Base-by-base conservation (phyloP, 37 sponge, comb jelly and placozoan species). In the Oopsacas minuta region DNA sequence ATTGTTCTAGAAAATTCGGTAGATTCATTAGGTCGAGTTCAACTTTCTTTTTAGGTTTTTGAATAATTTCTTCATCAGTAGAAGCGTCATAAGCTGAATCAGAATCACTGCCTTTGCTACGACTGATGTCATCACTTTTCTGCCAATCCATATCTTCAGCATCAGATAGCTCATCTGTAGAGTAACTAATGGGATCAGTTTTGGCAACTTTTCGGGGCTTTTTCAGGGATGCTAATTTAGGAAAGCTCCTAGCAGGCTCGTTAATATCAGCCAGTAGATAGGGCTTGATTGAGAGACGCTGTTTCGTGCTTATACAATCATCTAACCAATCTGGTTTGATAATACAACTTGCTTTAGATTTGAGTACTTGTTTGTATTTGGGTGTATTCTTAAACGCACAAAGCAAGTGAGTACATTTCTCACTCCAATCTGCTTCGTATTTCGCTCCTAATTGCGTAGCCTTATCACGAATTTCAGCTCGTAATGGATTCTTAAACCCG, bases 351-450 rank as follows among this genome's bases (percentile, higher is more conserved):
- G 75, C 75, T 61, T 61, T 10, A n/a, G 75, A 61, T 34, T 61
- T 61, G 17, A 61, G 1, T 34, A 95, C 96, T 81, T 93, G 90
- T 39, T 89, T 93, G 88, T 89, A 95, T 86, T 95, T 95, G 46
- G 96, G 96, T 22, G 96, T 95, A 85, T 91, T 93, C n/a, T 86
- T 52, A 84, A 93, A 95, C 5, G 96, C 96, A 88, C 92, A 93
- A 20, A 95, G 34, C 51, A 95, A 87, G 82, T 95, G 96, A 17
- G 96, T 93, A 83, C 94, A 93, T 39, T 39, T 38, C 20, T 83
- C 42, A 23, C 84, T 85, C 96, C 94, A 95, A 87, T 95, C 90
- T 5, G 92, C 83, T 39, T 87, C 83, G 52, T 91, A 95, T 35
- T 86, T 37, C 17, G 89, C 96, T 0, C 96, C 96, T 90, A 95